These are phyloP conservation scores for Parambassis ranga DNA, from an alignment of 2,797 vertebrate genomes.

Conservation along the genomic window DNA sequence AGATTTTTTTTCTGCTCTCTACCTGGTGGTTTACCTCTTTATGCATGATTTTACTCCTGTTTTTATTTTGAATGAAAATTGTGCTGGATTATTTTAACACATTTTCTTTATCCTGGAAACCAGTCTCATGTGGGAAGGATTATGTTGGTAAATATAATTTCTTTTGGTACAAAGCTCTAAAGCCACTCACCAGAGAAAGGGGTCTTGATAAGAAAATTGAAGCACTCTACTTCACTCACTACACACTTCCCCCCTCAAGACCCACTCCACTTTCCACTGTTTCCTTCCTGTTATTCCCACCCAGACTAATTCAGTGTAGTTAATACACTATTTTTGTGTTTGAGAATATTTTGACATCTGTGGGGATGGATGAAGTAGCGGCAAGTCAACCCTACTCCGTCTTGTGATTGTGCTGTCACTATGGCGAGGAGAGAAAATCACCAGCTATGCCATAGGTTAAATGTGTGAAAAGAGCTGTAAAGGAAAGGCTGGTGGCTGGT, in stretches of 20 bases:
- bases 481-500: no score
- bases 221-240: constrained; percentile 34
- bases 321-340: constrained; percentile 18
- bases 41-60: constrained; percentile 23
- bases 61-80: constrained; percentile 56
- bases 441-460: background rate
- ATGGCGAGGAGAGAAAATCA: background rate
- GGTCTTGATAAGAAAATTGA: constrained; percentile 58
- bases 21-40: constrained; percentile 43
- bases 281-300: background rate
- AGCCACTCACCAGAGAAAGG: constrained; percentile 59
- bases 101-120: constrained; percentile 68
- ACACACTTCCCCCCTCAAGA: background rate
- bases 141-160: constrained; percentile 66
- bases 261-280: background rate
- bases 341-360: constrained; percentile 9
- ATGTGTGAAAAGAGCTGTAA: background rate
- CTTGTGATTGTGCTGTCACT: background rate
- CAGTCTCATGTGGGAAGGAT: constrained; percentile 70
- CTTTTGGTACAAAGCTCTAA: constrained; percentile 64
- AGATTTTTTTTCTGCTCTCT: constrained; percentile 15
- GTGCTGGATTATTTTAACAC: constrained; percentile 70
- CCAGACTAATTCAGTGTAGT: constrained; percentile 8
- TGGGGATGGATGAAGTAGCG: background rate
- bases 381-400: background rate